Evolutionary conservation across 1,140 invertebrate genomes (phyloP), one percentile per base, ranked within the genome.

Genomic region (Eulimnadia texana): DNA sequence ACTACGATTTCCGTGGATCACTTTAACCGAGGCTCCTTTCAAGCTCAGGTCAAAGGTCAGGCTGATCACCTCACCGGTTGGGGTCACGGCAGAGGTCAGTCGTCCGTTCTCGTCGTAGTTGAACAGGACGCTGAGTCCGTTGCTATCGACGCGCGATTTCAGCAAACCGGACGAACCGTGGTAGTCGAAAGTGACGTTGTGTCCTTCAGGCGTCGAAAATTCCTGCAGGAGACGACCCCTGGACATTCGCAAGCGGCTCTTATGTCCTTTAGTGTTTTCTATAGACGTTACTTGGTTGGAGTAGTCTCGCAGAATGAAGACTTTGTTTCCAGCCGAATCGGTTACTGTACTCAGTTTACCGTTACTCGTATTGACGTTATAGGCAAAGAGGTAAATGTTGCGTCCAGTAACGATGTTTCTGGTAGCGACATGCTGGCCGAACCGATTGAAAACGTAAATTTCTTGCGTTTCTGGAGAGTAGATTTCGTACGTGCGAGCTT

Each of bases 281-380:
- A 96, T 93, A 0, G 90, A 92, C 65, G 93, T 93, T 1, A 93
- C 90, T 67, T 89, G 82, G 49, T 83, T 85, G 3, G 86, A 85
- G 22, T 68, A 70, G 69, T 96, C 90, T 19, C 93, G 76, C 10
- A 92, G 74, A 23, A 97, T 77, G 75, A 89, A 91, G 6, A 81
- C 84, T 75, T 95, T 94, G 68, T 95, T 95, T 2, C 89, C 90
- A n/a, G 89, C 86, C 0, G 89, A 85, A 70, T 97, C 93, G 0
- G 89, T 63, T 19, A 63, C 62, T 3, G 56, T 91, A 1, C 86
- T 90, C 22, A 98, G 75, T 71, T 93, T 92, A 0, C 93, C 93
- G 68, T 94, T 93, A 70, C 90, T 93, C 1, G 93, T 95, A 68
- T 97, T 97, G 70, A 96, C 95, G 24, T 88, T 94, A 73, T 98